Evolutionary conservation across 1,140 invertebrate genomes (phyloP).

Genomic region (Acromyrmex heyeri): DNA sequence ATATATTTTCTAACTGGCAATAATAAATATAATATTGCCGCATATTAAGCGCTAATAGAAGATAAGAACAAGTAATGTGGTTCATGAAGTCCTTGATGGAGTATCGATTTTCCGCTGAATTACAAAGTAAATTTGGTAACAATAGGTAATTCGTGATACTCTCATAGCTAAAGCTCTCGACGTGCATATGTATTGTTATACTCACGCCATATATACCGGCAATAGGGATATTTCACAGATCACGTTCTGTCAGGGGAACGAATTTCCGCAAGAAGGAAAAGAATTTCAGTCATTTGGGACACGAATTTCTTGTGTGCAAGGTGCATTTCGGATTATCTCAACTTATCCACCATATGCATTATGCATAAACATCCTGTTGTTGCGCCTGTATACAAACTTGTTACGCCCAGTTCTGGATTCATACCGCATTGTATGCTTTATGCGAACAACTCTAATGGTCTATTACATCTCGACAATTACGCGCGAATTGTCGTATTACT

Average conservation of each 20-base stretch:
- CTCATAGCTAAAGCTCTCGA: not conserved
- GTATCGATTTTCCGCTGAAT: conserved; percentile 7
- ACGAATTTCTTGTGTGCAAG: conserved; percentile 1
- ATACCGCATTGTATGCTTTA: not conserved
- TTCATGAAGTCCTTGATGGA: not conserved
- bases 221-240: conserved; percentile 15
- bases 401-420: not conserved
- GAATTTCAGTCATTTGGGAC: conserved; percentile 15
- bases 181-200: not conserved
- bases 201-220: not conserved
- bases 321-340: not conserved
- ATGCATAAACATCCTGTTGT: conserved; percentile 41
- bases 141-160: not conserved
- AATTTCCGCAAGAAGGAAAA: not conserved
- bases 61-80: not conserved
- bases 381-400: conserved; percentile 9
- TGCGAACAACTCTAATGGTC: conserved; percentile 9
- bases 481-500: not conserved
- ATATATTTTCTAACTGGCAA: not conserved
- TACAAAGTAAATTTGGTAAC: conserved; percentile 30
- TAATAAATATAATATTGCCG: not conserved
- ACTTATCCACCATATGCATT: conserved; percentile 1
- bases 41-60: conserved; percentile 31
- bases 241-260: not conserved
- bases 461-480: conserved; percentile 23